Conservation (phyloP, 2,888 invertebrate genomes). For the Drosophila kambysellisi region DNA sequence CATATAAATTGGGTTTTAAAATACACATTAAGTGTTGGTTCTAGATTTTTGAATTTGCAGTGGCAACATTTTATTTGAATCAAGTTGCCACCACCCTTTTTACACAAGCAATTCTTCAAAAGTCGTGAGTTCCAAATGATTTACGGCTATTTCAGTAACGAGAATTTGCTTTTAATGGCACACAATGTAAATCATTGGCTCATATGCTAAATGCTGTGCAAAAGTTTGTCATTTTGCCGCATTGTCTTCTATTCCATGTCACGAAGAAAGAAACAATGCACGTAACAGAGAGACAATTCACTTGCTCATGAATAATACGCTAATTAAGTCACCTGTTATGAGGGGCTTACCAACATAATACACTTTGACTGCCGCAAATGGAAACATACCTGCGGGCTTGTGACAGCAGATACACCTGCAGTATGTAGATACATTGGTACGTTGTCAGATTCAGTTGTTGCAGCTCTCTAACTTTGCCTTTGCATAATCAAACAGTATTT, state of each 20-base stretch:
- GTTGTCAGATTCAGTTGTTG: constrained; percentile 12
- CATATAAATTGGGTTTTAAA: constrained; percentile 13
- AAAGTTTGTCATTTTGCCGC: constrained; percentile 21
- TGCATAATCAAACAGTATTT: constrained; percentile 29
- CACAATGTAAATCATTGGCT: constrained; percentile 25
- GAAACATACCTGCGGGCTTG: constrained; percentile 56
- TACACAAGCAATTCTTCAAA: constrained; percentile 62
- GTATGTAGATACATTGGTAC: not conserved
- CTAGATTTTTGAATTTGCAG: constrained; percentile 14
- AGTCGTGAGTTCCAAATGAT: constrained; percentile 52
- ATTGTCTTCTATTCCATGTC: constrained; percentile 1
- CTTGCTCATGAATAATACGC: constrained; percentile 49
- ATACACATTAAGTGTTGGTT: constrained; percentile 16
- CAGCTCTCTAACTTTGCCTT: constrained; percentile 11
- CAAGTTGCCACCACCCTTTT: constrained; percentile 20
- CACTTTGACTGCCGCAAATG: constrained; percentile 63
- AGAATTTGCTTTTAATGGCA: constrained; percentile 22
- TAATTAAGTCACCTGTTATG: constrained; percentile 66
- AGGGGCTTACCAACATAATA: constrained; percentile 58
- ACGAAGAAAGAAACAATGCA: constrained; percentile 19
- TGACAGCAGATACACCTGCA: constrained; percentile 13
- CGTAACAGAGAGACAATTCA: constrained; percentile 11
- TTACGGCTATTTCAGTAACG: constrained; percentile 63
- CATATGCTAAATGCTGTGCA: constrained; percentile 35
- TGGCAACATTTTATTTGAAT: constrained; percentile 44